Evolutionary conservation across 1,140 invertebrate genomes (phyloP), one percentile per base, ranked within the genome.

Genomic region (Drosophila parabipectinata): DNA sequence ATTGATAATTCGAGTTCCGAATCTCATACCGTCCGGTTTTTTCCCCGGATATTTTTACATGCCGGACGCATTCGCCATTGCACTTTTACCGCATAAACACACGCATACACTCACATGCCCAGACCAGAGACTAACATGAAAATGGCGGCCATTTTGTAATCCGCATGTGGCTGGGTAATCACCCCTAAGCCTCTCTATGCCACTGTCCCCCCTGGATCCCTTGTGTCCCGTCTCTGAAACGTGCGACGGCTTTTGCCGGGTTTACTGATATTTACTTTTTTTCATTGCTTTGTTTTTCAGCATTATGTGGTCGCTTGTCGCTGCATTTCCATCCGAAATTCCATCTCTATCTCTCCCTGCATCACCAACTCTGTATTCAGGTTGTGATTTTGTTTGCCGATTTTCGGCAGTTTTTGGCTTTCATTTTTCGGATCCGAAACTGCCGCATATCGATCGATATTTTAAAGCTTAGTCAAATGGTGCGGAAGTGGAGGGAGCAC

Each of bases 101-200:
- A 37, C 14, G 37, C 24, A 18, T 18, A 61, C 18, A 14, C 14
- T 21, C 12, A n/a, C 45, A 14, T 12, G 26, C 45, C 8, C 32
- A 37, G 10, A n/a, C 15, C 2, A 30, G 28, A 48, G 62, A 57
- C 74, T 48, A 87, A 64, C 75, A 84, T 59, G 76, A 83, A 87
- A 83, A 79, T 87, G 79, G 83, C 83, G 63, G 83, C 83, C 79
- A 87, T 88, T 87, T 88, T 88, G 83, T 88, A 88, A 88, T 88
- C 83, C 84, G 83, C 79, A 79, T 88, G 83, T 81, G 83, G 83
- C 79, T 79, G 79, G 79, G 83, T 83, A 88, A 88, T 88, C 83
- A 83, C 72, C 84, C 80, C 67, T 57, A 77, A 87, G 77, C 72
- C 52, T 47, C 64, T 45, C 57, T 51, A 69, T 71, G n/a, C 44